A percentile compares a stretch with the other conserved stretches of the same genome.
Evolutionary conservation across 2,888 invertebrate genomes (phyloP).

Genomic region (Morpho achilles): DNA sequence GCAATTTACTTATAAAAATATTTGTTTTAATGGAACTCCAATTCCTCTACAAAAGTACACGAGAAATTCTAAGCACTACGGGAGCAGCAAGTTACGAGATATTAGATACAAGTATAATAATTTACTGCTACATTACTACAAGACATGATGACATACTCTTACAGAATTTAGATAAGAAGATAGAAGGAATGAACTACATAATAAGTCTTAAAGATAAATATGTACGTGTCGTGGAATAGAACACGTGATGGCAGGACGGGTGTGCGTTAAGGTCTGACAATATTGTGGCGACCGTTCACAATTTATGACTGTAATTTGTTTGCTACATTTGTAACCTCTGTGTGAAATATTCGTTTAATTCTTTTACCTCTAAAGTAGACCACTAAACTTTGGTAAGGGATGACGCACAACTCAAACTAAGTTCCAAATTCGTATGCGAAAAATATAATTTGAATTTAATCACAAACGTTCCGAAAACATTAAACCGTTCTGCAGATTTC

Average conservation of each 20-base stretch:
- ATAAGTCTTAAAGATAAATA: conserved; percentile 20
- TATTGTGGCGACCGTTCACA: conserved; percentile 32
- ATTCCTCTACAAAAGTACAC: background rate
- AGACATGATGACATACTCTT: conserved; percentile 13
- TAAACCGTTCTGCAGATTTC: too few relatives aligned
- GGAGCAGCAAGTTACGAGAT: conserved; percentile 3
- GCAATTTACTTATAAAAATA: too few relatives aligned
- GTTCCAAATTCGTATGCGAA: too few relatives aligned
- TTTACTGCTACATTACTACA: conserved; percentile 8
- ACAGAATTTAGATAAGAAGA: conserved; percentile 22
- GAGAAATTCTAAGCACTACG: background rate
- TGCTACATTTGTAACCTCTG: conserved; percentile 14
- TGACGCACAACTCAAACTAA: too few relatives aligned
- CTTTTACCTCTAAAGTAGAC: background rate
- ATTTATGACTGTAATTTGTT: conserved; percentile 34
- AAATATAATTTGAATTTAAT: too few relatives aligned
- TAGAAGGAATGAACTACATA: conserved; percentile 22
- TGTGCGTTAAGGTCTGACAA: conserved; percentile 59
- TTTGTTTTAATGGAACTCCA: too few relatives aligned
- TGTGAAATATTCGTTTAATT: background rate
- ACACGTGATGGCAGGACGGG: conserved; percentile 74
- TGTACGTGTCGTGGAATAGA: conserved; percentile 74
- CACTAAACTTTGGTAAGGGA: background rate
- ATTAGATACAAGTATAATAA: conserved; percentile 4
- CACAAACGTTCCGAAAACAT: too few relatives aligned